Evolutionary conservation across 2,888 invertebrate species (phyloP), one percentile per base, ranked within the genome.

Genomic region (Lobophora halterata): DNA sequence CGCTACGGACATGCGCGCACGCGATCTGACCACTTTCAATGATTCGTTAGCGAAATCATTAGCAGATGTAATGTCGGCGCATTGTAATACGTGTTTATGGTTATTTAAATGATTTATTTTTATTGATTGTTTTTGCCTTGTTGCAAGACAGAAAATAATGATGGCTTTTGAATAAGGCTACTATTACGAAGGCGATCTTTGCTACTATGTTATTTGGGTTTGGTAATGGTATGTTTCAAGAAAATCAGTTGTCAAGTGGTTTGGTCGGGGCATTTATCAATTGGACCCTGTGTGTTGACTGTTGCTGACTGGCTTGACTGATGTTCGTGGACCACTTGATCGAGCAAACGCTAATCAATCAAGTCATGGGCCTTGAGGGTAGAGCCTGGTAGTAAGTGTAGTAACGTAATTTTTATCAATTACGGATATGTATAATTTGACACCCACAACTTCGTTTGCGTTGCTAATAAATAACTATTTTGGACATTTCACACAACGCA

Each of bases 21-120:
- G 85, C 86, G 83, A 85, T 81, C 73, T 68, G 62, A 79, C 79
- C 78, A 85, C 86, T 85, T 83, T 86, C 86, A 85, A 86, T 87
- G 83, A 85, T 86, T 87, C 86, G 86, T 87, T 87, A 87, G 86
- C 86, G 75, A 83, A 87, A 85, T 86, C 86, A 86, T 87, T 87
- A 87, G 81, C 78, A 85, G 85, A 86, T 85, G 85, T 85, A 86
- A 83, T 86, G 79, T 75, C 75, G 79, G 76, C 72, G 79, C 77
- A 85, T 85, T 87, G 86, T 86, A 82, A 75, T 81, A 77, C 79
- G 79, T 82, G 86, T 86, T 87, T 86, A 86, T 85, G 80, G 81
- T 83, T 85, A 86, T 87, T 86, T 85, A 86, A 87, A 87, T 87
- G 86, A 86, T 87, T 85, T 86, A 87, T 87, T 86, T 86, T 86